phyloP scores from a whole-genome alignment of 2,888 invertebrate genomes.

The Epinotia nisella region DNA sequence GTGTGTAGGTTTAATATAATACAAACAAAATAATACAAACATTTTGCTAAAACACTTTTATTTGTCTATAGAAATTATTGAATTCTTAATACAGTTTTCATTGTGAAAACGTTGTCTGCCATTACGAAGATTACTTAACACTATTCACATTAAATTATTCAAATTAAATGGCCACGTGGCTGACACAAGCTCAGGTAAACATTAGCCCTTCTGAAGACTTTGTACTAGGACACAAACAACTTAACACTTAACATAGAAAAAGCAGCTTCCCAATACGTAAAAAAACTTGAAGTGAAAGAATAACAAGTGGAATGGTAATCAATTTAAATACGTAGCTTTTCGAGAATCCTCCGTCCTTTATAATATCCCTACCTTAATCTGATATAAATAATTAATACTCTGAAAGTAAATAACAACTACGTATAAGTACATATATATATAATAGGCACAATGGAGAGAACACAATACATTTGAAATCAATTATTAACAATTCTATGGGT shows the following conservation, averaged over 20 bases:
- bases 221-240: conserved; percentile 75
- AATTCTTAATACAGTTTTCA: conserved; percentile 70
- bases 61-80: conserved; percentile 77
- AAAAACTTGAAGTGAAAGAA: conserved; percentile 69
- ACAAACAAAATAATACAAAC: conserved; percentile 46
- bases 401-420: conserved; percentile 71
- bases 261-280: conserved; percentile 56
- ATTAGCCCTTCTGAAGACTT: conserved; percentile 68
- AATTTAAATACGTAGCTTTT: conserved; percentile 51
- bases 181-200: conserved; percentile 67
- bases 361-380: conserved; percentile 58
- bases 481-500: conserved; percentile 41
- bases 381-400: conserved; percentile 66
- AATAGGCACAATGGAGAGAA: conserved; percentile 74
- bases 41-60: conserved; percentile 78
- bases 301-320: conserved; percentile 75
- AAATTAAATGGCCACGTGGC: conserved; percentile 79
- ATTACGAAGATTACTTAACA: conserved; percentile 72
- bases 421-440: conserved; percentile 50
- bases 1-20: too few species aligned
- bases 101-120: conserved; percentile 62
- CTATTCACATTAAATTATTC: conserved; percentile 67
- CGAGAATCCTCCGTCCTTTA: conserved; percentile 66
- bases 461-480: conserved; percentile 48
- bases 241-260: conserved; percentile 59